Conservation (phyloP, 2,797 vertebrate genomes). For the Borostomias antarcticus region DNA sequence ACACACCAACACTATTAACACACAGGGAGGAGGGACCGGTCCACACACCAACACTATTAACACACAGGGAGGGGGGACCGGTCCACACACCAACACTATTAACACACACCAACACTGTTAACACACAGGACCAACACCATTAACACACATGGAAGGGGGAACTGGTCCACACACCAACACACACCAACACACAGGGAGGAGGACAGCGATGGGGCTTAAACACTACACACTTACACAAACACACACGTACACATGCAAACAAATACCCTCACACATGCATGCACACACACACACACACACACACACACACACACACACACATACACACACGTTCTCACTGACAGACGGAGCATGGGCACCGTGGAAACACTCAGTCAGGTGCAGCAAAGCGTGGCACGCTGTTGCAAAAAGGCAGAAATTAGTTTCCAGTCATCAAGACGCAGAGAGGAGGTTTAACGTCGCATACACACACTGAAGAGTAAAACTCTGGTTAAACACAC, state of each 20-base stretch:
- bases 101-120: constrained; percentile 42
- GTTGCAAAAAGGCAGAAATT: constrained; percentile 66
- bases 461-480: constrained; percentile 32
- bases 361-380: constrained; percentile 81
- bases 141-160: no score
- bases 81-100: no score
- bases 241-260: constrained; percentile 19
- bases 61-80: no score
- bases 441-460: constrained; percentile 54
- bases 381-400: constrained; percentile 69
- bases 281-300: constrained; percentile 11
- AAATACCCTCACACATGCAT: constrained; percentile 30
- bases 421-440: constrained; percentile 69
- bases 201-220: constrained; percentile 41
- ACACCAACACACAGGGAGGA: constrained; percentile 47
- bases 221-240: constrained; percentile 41
- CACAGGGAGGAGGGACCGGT: no score
- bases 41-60: no score
- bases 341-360: constrained; percentile 28
- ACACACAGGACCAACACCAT: not conserved
- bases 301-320: constrained; percentile 18
- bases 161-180: constrained; percentile 33
- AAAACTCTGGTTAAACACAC: constrained; percentile 18
- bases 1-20: no score
- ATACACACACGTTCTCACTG: constrained; percentile 18